Evolutionary conservation across 2,797 vertebrate genomes (phyloP).

Genomic region (Triplophysa yarkandensis): DNA sequence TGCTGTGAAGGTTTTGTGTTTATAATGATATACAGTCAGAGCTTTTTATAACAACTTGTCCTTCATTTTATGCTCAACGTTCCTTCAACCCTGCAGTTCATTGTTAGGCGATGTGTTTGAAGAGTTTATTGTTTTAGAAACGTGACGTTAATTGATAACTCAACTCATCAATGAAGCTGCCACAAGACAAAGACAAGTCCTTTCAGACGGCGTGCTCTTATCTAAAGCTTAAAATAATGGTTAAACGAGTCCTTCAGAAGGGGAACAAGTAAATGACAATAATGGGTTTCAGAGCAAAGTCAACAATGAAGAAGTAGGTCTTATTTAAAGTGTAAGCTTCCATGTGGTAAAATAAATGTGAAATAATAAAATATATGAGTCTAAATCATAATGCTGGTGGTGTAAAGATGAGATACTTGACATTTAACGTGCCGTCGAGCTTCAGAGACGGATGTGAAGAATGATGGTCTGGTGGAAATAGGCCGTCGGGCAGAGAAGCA

Average conservation of each 20-base stretch:
- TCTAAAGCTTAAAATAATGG: conserved; percentile 4
- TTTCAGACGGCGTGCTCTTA: not conserved
- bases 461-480: not conserved
- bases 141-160: conserved; percentile 26
- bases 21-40: not conserved
- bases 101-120: conserved; percentile 43
- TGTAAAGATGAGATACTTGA: not conserved
- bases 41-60: conserved; percentile 12
- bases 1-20: not conserved
- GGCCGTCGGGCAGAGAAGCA: too few relatives aligned
- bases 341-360: too few relatives aligned
- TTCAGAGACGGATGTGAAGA: not conserved
- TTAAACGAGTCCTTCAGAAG: conserved; percentile 16
- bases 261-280: not conserved
- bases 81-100: conserved; percentile 9
- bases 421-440: not conserved
- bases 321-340: not conserved
- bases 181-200: conserved; percentile 10
- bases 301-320: not conserved
- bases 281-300: not conserved
- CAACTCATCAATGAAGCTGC: not conserved
- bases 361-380: too few relatives aligned
- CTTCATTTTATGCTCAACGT: conserved; percentile 24
- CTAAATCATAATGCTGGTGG: not conserved
- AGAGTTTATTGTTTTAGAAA: conserved; percentile 31